Conservation (phyloP, 2,797 vertebrate species). For the Amniataba percoides region DNA sequence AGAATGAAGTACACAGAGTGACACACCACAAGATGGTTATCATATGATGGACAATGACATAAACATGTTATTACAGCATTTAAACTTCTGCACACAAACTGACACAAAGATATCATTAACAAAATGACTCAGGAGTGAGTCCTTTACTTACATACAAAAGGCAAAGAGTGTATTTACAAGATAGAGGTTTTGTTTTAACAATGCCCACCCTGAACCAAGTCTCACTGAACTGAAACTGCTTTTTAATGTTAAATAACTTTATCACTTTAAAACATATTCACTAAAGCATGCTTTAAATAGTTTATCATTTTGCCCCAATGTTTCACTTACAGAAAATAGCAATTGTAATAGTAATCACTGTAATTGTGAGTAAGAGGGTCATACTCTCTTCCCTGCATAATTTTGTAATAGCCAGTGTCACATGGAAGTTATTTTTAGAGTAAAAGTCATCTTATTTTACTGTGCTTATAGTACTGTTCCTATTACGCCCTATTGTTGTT, state of each 20-base stretch:
- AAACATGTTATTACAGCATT: conserved; percentile 68
- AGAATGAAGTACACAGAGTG: conserved; percentile 19
- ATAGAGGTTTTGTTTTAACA: conserved; percentile 24
- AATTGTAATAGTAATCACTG: conserved; percentile 11
- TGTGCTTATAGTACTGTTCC: neutral
- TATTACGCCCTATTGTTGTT: neutral
- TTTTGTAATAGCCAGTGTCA: conserved; percentile 20
- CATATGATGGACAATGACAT: conserved; percentile 51
- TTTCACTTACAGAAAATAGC: conserved; percentile 6
- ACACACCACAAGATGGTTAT: conserved; percentile 37
- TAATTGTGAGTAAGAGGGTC: neutral
- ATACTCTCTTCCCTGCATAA: neutral
- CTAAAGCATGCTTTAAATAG: neutral
- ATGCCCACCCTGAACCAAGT: conserved; percentile 9
- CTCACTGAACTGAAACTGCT: neutral
- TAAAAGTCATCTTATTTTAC: conserved; percentile 3
- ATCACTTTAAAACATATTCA: neutral
- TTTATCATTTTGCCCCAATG: neutral
- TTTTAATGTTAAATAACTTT: neutral
- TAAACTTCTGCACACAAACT: conserved; percentile 55
- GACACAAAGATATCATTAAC: conserved; percentile 65
- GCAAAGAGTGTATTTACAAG: conserved; percentile 54
- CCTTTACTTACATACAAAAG: conserved; percentile 48
- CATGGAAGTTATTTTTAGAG: neutral
- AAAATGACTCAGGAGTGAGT: conserved; percentile 49